Base-by-base conservation (phyloP, 2,113 vertebrate genomes). In the Dinomys branickii region DNA sequence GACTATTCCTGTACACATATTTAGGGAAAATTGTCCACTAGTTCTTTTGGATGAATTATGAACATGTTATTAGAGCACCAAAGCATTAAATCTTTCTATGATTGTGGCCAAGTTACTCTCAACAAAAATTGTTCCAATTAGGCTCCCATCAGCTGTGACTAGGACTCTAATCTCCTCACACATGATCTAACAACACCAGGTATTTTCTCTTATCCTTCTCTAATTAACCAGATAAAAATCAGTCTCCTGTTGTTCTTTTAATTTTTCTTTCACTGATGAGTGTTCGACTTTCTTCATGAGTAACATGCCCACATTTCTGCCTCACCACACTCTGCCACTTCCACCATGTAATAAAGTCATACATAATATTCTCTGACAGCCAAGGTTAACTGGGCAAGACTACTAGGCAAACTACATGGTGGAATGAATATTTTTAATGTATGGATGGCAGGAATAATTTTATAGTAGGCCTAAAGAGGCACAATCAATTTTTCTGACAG, bases 401-500 rank as follows among this genome's bases (percentile, higher is more conserved):
- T 52, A 33, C 81, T 6, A 7, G 47, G 88, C 83, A 86, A 95
- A 83, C 4, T 2, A 4, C 67, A n/a, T 1, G 69, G 84, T 12
- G 52, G 90, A 52, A 77, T 84, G 63, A 54, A 30, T 35, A 41
- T n/a, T 90, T 95, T 89, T 93, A 95, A 90, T 81, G 63, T 81
- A 20, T 13, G 88, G 44, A 33, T 47, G 84, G 83, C 85, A 77
- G 88, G 61, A 93, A 75, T 92, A 47, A 96, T 88, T 93, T 94
- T 81, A 86, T 7, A 77, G 28, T 38, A 10, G 58, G 58, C 78
- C 88, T 90, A 84, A 95, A 59, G 88, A 92, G 75, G 84, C 50
- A 16, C 56, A 61, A 96, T 96, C 92, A 81, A 78, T 97, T 98
- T 94, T 95, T 90, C 92, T 96, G 95, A 97, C 92, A 95, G 92